Evolutionary conservation across 1,140 invertebrate genomes (phyloP).

Genomic region (Adelges cooleyi): DNA sequence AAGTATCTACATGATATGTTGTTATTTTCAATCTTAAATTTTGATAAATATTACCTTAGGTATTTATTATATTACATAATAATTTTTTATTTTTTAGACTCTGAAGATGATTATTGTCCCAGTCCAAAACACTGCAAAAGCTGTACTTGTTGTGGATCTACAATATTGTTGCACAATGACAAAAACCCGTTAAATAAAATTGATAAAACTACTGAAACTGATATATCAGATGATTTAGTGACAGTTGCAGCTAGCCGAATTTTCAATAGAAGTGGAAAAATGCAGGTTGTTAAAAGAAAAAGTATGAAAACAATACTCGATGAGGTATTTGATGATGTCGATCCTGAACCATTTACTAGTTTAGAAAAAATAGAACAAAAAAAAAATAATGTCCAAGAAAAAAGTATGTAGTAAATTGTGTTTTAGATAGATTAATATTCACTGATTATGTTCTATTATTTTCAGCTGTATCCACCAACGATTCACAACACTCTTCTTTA

Average conservation of each 20-base stretch:
- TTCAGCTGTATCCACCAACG: too few relatives aligned
- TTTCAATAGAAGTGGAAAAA: constrained; percentile 20
- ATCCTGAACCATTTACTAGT: neutral
- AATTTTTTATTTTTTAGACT: neutral
- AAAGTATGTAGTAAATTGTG: too few relatives aligned
- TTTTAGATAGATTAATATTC: too few relatives aligned
- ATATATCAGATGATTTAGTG: constrained; percentile 4
- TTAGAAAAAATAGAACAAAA: constrained; percentile 4
- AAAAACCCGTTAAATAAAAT: neutral
- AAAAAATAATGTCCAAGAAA: constrained; percentile 1
- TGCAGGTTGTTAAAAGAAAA: neutral
- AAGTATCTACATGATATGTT: too few relatives aligned
- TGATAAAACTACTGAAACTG: constrained; percentile 20
- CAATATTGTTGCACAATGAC: neutral
- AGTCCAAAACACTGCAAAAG: constrained; percentile 5
- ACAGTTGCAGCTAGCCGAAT: constrained; percentile 14
- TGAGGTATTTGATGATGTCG: neutral
- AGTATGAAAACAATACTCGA: constrained; percentile 18
- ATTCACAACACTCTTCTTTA: neutral
- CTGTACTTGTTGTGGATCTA: constrained; percentile 19
- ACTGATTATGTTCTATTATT: too few relatives aligned
- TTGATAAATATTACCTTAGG: too few relatives aligned
- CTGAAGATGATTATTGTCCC: neutral
- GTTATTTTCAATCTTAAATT: too few relatives aligned
- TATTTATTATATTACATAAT: too few relatives aligned